A percentile compares a stretch with the other conserved stretches of the same genome.
Conservation (phyloP, 1,140 invertebrate genomes). For the Drosophila fuyamai region DNA sequence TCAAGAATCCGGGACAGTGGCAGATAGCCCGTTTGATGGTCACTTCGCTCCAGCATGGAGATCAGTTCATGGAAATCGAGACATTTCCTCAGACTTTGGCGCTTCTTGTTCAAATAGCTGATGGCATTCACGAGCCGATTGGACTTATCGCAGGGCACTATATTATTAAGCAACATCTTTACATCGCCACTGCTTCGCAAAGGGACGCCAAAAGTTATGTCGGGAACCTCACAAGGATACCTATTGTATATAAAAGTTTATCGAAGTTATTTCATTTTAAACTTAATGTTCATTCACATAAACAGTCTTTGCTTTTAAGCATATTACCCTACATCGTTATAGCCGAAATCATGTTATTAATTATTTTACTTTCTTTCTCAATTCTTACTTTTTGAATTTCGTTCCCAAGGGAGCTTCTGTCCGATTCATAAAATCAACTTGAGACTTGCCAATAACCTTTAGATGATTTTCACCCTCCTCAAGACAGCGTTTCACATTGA, state of each 20-base stretch:
- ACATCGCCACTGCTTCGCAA: conserved; percentile 33
- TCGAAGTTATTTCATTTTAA: too few relatives aligned
- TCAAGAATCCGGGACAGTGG: conserved; percentile 40
- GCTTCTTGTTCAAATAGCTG: conserved; percentile 55
- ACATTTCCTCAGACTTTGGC: conserved; percentile 46
- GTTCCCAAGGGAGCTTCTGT: conserved; percentile 49
- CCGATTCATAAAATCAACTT: conserved; percentile 68
- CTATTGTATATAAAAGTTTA: conserved; percentile 2
- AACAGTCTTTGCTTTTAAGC: too few relatives aligned
- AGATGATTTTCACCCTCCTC: conserved; percentile 39
- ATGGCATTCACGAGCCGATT: conserved; percentile 40
- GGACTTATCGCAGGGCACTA: conserved; percentile 24
- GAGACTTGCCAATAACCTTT: conserved; percentile 65
- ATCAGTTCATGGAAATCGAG: conserved; percentile 46
- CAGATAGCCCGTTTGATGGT: conserved; percentile 46
- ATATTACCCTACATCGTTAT: too few relatives aligned
- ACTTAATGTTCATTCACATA: too few relatives aligned
- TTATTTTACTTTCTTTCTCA: too few relatives aligned
- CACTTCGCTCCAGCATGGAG: conserved; percentile 42
- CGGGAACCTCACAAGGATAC: conserved; percentile 47
- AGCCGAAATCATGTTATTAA: too few relatives aligned
- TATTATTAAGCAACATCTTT: conserved; percentile 59
- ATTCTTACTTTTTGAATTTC: conserved; percentile 43
- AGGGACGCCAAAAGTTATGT: conserved; percentile 22
- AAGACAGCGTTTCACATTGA: conserved; percentile 57